These are phyloP conservation scores for Fregetta grallaria DNA, from an alignment of 2,113 vertebrate genomes.

Conservation along the genomic window DNA sequence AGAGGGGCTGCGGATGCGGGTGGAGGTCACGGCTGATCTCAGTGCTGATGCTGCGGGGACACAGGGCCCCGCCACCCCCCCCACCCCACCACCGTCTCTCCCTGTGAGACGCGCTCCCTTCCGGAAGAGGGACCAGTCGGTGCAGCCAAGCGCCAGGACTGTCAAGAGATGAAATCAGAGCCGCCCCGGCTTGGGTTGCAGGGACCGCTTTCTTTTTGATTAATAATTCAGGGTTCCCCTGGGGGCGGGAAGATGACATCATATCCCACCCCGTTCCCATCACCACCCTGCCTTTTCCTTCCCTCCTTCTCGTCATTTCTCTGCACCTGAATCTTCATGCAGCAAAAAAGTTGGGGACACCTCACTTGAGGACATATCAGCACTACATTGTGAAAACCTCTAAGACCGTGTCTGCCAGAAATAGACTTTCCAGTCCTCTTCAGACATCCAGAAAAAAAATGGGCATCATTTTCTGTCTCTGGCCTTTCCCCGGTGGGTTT, in stretches of 20 bases:
- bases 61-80: too few relatives aligned
- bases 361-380: not conserved
- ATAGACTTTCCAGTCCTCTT: not conserved
- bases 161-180: conserved; percentile 61
- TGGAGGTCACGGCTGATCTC: not conserved
- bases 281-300: not conserved
- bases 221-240: conserved; percentile 54
- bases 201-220: not conserved
- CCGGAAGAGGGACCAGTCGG: not conserved
- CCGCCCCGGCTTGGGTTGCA: conserved; percentile 8
- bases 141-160: conserved; percentile 14
- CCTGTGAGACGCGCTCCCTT: not conserved
- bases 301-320: not conserved
- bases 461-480: not conserved
- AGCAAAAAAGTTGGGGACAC: not conserved
- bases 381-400: too few relatives aligned
- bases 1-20: accelerated
- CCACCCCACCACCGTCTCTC: not conserved
- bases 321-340: not conserved
- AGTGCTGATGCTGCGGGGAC: not conserved
- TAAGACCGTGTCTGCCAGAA: accelerated
- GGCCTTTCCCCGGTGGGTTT: not conserved
- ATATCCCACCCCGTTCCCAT: not conserved
- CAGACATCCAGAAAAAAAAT: not conserved
- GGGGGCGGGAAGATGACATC: conserved; percentile 25